A percentile compares a stretch with the other conserved stretches of the same genome.
Conservation (phyloP, 2,888 invertebrate genomes). For the Physocephala rufipes region DNA sequence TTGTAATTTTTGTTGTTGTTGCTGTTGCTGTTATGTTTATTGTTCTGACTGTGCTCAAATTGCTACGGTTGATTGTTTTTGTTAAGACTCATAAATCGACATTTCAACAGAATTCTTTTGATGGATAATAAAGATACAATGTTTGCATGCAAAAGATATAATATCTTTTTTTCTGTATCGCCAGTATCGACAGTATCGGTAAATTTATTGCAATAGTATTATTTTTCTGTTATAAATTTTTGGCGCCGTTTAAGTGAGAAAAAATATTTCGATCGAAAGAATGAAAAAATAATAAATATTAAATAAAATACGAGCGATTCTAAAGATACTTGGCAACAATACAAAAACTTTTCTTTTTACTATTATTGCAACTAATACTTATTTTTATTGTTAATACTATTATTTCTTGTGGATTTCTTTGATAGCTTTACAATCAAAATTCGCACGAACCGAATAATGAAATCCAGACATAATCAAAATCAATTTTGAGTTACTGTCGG, state of each 20-base stretch:
- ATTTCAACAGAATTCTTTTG: conserved; percentile 24
- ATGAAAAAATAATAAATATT: conserved; percentile 28
- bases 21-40: background rate
- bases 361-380: background rate
- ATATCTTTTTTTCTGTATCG: conserved; percentile 24
- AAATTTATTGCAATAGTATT: conserved; percentile 23
- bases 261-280: conserved; percentile 16
- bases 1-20: background rate
- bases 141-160: conserved; percentile 30
- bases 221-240: conserved; percentile 3
- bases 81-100: background rate
- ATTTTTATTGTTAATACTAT: background rate
- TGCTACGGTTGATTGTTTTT: too few relatives aligned
- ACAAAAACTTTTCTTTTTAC: background rate
- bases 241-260: conserved; percentile 20
- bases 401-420: too few relatives aligned
- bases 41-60: too few relatives aligned
- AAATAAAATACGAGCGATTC: too few relatives aligned
- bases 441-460: too few relatives aligned
- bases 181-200: background rate
- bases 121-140: conserved; percentile 28
- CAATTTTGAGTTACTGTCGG: too few relatives aligned
- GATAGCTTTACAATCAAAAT: too few relatives aligned
- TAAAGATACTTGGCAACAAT: conserved; percentile 11
- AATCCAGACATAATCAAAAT: too few relatives aligned